These are phyloP conservation scores for Dryobotodes eremita DNA, from an alignment of 2,888 invertebrate species.

Conservation along the genomic window DNA sequence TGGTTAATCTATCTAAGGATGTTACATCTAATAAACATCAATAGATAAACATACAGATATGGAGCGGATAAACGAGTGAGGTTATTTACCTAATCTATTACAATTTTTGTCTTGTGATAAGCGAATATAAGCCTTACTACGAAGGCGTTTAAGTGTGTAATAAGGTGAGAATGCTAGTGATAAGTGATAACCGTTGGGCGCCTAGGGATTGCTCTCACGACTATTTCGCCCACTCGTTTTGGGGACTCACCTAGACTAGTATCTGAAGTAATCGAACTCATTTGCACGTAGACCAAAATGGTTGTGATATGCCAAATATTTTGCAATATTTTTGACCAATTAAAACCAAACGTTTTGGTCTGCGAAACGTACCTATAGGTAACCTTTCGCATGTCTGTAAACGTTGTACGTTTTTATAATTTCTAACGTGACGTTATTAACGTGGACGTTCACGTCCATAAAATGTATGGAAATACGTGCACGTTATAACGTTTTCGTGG, in stretches of 20 bases:
- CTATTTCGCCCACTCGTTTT: slow-evolving; percentile 77
- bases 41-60: slow-evolving; percentile 77
- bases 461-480: too few relatives aligned
- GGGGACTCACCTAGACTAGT: slow-evolving; percentile 67
- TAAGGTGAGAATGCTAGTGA: slow-evolving; percentile 58
- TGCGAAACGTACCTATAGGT: background rate
- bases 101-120: slow-evolving; percentile 53
- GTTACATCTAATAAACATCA: slow-evolving; percentile 75
- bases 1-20: slow-evolving; percentile 71
- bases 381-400: background rate
- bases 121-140: slow-evolving; percentile 62
- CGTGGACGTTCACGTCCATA: too few relatives aligned
- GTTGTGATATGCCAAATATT: slow-evolving; percentile 14
- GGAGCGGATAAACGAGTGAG: slow-evolving; percentile 72
- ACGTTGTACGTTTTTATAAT: background rate
- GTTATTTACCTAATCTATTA: slow-evolving; percentile 74
- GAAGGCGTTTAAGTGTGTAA: slow-evolving; percentile 57
- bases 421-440: too few relatives aligned
- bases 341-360: background rate
- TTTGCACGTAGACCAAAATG: slow-evolving; percentile 56
- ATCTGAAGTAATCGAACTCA: slow-evolving; percentile 68
- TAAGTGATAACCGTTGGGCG: slow-evolving; percentile 70
- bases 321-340: slow-evolving; percentile 27
- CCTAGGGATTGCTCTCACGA: slow-evolving; percentile 79
- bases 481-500: too few relatives aligned